phyloP scores from a whole-genome alignment of 2,113 vertebrate genomes.

The Ptilorrhoa leucosticta region DNA sequence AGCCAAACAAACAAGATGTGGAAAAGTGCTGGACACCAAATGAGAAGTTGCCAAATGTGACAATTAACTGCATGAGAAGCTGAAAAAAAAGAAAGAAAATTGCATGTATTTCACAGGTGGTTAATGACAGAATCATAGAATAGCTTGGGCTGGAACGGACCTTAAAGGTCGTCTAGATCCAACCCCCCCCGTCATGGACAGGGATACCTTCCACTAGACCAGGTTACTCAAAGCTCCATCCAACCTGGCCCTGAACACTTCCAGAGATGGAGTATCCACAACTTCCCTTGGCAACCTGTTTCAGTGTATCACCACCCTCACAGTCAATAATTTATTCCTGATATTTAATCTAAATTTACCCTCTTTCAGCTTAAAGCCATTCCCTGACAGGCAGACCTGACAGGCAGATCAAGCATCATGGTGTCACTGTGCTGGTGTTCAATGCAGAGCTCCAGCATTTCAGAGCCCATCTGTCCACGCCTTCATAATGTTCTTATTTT shows the following conservation, averaged over 20 bases:
- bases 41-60: background rate
- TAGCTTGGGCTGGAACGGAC: background rate
- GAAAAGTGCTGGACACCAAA: background rate
- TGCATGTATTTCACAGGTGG: background rate
- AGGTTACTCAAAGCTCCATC: background rate
- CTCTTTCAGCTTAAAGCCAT: background rate
- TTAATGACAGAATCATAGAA: background rate
- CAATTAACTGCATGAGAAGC: background rate
- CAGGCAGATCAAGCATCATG: background rate
- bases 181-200: rapidly evolving
- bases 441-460: background rate
- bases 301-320: background rate
- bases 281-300: background rate
- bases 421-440: background rate
- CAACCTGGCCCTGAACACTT: background rate
- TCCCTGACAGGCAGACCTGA: background rate
- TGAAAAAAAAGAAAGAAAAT: background rate
- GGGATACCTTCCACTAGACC: background rate
- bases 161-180: background rate
- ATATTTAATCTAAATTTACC: background rate
- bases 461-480: background rate
- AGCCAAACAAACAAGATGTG: background rate
- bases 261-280: background rate
- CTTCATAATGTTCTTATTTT: background rate
- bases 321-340: background rate